Evolutionary conservation across 2,113 vertebrate species (phyloP).

Genomic region (Kryptolebias marmoratus): DNA sequence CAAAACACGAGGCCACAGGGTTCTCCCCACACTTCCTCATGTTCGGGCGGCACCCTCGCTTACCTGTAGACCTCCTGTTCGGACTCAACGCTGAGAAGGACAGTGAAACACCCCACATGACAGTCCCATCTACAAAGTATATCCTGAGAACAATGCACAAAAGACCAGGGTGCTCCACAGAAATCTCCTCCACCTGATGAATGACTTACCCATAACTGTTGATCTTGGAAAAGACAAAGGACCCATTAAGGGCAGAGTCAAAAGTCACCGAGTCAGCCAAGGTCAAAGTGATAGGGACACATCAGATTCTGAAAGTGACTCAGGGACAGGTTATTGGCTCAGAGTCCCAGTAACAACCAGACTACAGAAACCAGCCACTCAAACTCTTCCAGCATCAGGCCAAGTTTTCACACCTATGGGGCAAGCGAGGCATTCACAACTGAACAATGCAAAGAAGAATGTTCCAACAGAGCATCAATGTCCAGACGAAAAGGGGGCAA

Average conservation of each 20-base stretch:
- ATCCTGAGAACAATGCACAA: neutral
- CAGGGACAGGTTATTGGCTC: neutral
- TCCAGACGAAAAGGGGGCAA: neutral
- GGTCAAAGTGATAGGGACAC: neutral
- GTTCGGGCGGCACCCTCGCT: neutral
- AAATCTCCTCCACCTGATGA: neutral
- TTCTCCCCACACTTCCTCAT: neutral
- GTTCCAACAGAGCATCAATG: neutral
- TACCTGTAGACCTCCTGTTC: neutral
- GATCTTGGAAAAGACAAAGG: neutral
- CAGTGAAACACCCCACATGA: neutral
- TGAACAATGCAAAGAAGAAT: neutral
- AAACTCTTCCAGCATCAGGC: neutral
- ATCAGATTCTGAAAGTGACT: slow-evolving; percentile 1
- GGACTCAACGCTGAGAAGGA: neutral
- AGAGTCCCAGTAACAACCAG: neutral
- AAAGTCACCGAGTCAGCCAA: neutral
- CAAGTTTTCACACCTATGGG: neutral
- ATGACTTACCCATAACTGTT: neutral
- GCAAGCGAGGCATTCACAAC: neutral
- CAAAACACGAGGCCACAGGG: neutral
- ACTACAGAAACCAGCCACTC: neutral
- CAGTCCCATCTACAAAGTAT: neutral
- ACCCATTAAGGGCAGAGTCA: neutral
- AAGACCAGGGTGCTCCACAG: neutral